Evolutionary conservation across 1,140 invertebrate genomes (phyloP).

Genomic region (Orchesella cincta): DNA sequence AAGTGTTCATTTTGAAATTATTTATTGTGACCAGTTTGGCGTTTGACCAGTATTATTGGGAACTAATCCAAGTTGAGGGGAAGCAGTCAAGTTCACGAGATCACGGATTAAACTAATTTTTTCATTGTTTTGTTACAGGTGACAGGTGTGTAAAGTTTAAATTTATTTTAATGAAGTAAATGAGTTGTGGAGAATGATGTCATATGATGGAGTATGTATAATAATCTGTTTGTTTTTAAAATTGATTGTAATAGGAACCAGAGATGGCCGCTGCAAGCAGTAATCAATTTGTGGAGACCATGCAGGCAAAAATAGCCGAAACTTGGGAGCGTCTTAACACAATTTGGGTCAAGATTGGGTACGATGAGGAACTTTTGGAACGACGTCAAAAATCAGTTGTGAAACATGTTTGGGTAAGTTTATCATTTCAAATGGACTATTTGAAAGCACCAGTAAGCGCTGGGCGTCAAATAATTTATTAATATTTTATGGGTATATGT

Average conservation of each 20-base stretch:
- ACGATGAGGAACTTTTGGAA: neutral
- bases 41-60: no score
- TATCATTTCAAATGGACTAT: neutral
- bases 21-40: no score
- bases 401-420: slow-evolving; percentile 19
- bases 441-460: no score
- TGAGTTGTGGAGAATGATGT: no score
- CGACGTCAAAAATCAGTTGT: slow-evolving; percentile 16
- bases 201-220: no score
- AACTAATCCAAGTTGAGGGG: no score
- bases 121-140: no score
- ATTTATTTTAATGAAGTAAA: no score
- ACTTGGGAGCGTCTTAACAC: neutral
- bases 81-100: no score
- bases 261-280: neutral
- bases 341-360: slow-evolving; percentile 22
- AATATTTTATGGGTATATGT: neutral
- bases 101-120: no score
- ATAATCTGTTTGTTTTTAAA: neutral
- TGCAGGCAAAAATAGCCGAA: neutral
- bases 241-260: neutral
- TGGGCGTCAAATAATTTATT: neutral
- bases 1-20: no score
- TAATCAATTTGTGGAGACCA: neutral
- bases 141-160: no score